Evolutionary conservation across 1,140 invertebrate species (phyloP).

Genomic region (Heliconius himera): DNA sequence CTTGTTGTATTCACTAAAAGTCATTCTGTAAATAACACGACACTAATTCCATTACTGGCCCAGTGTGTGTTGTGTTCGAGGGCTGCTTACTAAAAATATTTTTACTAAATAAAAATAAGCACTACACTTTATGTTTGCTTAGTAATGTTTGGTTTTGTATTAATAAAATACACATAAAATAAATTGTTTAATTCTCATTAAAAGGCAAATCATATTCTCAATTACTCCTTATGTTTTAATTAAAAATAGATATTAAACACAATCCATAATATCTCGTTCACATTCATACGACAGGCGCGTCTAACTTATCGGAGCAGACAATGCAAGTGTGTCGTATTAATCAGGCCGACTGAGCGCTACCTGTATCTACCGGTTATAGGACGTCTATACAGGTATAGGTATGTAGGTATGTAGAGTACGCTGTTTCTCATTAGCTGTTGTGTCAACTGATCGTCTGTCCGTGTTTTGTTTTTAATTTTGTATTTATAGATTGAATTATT

Average conservation of each 20-base stretch:
- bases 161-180: too few relatives aligned
- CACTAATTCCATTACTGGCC: conserved; percentile 1
- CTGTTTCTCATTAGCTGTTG: neutral
- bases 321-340: conserved; percentile 15
- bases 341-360: conserved; percentile 4
- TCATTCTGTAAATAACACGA: conserved; percentile 9
- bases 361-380: neutral
- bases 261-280: neutral
- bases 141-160: too few relatives aligned
- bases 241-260: neutral
- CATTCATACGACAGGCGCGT: neutral
- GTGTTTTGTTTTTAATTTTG: neutral
- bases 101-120: neutral
- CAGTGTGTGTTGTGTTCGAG: neutral
- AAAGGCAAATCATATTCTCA: neutral
- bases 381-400: neutral
- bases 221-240: neutral
- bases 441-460: neutral
- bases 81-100: neutral
- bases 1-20: neutral
- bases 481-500: too few relatives aligned
- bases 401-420: neutral
- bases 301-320: conserved; percentile 3
- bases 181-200: too few relatives aligned
- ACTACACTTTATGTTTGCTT: too few relatives aligned